Evolutionary conservation across 2,113 vertebrate genomes (phyloP).

Genomic region (Todiramphus saurophagus): DNA sequence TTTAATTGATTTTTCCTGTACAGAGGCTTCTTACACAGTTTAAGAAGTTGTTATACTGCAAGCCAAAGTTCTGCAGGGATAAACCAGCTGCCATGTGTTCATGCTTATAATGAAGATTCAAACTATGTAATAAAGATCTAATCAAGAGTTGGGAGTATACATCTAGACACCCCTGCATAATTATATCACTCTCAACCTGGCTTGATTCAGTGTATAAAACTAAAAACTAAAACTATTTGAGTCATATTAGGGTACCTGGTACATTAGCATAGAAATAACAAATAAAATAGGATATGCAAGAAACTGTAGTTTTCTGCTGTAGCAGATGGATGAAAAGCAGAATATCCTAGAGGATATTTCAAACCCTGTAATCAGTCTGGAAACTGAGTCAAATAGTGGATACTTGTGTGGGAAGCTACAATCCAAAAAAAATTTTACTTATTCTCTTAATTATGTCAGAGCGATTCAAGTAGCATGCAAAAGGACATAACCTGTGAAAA

Average conservation of each 20-base stretch:
- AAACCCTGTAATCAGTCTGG: neutral
- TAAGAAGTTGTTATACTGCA: neutral
- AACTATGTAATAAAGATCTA: neutral
- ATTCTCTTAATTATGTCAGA: neutral
- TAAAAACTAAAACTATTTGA: neutral
- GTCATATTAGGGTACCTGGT: neutral
- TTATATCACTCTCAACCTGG: neutral
- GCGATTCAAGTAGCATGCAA: neutral
- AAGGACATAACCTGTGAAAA: neutral
- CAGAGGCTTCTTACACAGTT: neutral
- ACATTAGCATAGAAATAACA: neutral
- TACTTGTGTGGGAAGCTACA: neutral
- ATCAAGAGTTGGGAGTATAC: neutral
- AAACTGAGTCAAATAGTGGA: neutral
- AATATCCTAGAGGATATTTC: neutral
- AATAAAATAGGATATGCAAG: neutral
- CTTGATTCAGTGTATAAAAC: neutral
- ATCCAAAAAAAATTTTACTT: neutral
- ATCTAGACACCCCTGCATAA: neutral
- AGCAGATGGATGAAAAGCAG: neutral
- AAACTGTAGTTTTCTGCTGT: neutral
- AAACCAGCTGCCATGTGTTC: neutral
- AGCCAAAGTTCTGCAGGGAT: neutral
- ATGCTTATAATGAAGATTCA: neutral
- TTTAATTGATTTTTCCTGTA: neutral